These are phyloP conservation scores for Phycodurus eques DNA, from an alignment of 2,113 vertebrate genomes.

Conservation along the genomic window DNA sequence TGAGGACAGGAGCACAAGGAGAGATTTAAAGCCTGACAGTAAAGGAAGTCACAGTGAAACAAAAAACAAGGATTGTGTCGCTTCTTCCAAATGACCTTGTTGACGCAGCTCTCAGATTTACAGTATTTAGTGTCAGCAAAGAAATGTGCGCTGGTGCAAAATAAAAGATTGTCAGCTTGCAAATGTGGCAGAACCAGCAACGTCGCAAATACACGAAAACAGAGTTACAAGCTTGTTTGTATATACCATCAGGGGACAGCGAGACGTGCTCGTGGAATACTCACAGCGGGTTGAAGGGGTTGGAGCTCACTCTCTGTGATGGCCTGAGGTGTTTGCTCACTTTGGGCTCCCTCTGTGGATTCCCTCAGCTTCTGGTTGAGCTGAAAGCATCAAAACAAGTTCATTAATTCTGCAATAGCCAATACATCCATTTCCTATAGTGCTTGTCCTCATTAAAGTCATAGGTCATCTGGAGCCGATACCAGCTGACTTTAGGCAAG, in stretches of 20 bases:
- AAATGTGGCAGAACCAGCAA: constrained; percentile 11
- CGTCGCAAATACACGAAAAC: not conserved
- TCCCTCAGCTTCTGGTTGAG: constrained; percentile 80
- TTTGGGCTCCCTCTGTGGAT: constrained; percentile 68
- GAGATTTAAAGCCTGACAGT: constrained; percentile 47
- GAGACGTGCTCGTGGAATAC: constrained; percentile 18
- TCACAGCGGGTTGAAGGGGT: constrained; percentile 78
- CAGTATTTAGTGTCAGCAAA: not conserved
- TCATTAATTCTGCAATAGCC: not conserved
- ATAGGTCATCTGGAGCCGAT: too few relatives aligned
- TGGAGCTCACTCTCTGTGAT: constrained; percentile 60
- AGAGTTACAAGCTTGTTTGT: constrained; percentile 17
- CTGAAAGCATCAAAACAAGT: constrained; percentile 56
- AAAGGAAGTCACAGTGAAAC: constrained; percentile 38
- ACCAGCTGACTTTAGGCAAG: too few relatives aligned
- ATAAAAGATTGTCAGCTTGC: not conserved
- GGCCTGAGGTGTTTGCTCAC: constrained; percentile 67
- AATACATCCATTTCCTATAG: too few relatives aligned
- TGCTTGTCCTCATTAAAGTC: too few relatives aligned
- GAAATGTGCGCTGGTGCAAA: not conserved
- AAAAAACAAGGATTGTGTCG: constrained; percentile 29
- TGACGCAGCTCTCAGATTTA: constrained; percentile 15
- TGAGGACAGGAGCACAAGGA: constrained; percentile 54
- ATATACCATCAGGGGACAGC: not conserved
- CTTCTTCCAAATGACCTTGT: constrained; percentile 19